Evolutionary conservation across 2,113 vertebrate genomes (phyloP), one percentile per base, ranked within the genome.

Genomic region (Orthonyx spaldingii): DNA sequence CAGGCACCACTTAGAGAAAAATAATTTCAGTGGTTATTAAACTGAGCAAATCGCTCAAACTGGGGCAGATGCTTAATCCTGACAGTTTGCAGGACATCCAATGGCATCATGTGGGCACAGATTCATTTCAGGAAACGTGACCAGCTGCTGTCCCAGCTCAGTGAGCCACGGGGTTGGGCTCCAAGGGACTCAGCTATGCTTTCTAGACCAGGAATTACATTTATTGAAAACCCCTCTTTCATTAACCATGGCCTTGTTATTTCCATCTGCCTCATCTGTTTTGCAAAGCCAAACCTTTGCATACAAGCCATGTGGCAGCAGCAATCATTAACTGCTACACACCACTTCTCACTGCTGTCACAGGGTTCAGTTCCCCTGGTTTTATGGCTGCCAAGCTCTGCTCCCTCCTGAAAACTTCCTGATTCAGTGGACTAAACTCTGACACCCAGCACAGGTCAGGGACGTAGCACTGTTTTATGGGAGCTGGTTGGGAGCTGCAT

Each of bases 381-480:
- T 85, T 79, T 55, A 57, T 9, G 42, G 46, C 32, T 46, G 35
- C 60, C 65, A 19, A 71, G 9, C 47, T 90, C 61, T 55, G 12
- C 70, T 65, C 87, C 61, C 44, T 75, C 23, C 74, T 37, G 37
- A 59, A 35, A 80, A 72, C 32, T 37, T 68, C 61, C 59, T 24
- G 26, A 70, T 78, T 60, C 55, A 16, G 21, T 0, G 9, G 41
- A 46, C 18, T 71, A 1, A 60, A 37, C 47, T 23, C 14, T 52
- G 35, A 22, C 64, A 41, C 17, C 61, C 77, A 39, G 0, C 24
- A 35, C 5, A 10, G 41, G 12, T 41, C 47, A 78, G 57, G 61
- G 56, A 75, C 1, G 0, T 1, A 11, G 63, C 32, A 4, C 55
- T 63, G 5, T 10, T 76, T 66, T 55, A n/a, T 8, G 39, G 68